Conservation (phyloP, 2,113 vertebrate species). For the Xenus cinereus region DNA sequence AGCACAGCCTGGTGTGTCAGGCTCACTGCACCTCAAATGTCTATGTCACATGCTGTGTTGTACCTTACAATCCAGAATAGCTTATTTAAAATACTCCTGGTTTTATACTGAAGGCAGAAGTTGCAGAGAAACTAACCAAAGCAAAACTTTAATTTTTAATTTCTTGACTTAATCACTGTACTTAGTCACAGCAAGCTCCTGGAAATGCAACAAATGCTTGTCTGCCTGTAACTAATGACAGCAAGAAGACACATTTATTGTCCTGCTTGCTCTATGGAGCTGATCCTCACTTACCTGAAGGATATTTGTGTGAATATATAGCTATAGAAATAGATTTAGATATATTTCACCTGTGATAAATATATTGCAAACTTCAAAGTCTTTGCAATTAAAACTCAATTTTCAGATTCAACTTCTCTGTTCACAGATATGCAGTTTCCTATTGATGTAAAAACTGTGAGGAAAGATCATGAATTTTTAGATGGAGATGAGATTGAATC, state of each 20-base stretch:
- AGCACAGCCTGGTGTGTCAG: background rate
- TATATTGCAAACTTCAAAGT: background rate
- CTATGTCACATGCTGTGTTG: fast-evolving
- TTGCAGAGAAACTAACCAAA: background rate
- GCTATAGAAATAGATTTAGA: background rate
- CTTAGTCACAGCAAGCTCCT: background rate
- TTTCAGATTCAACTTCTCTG: background rate
- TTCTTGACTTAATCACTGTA: background rate
- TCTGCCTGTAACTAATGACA: background rate
- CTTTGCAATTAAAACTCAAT: background rate
- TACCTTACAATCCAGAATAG: background rate
- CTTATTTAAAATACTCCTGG: background rate
- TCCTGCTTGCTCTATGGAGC: background rate
- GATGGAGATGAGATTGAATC: constrained; percentile 78
- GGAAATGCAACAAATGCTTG: background rate
- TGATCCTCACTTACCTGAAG: background rate
- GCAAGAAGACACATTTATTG: background rate
- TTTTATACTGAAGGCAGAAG: background rate
- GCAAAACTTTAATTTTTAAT: background rate
- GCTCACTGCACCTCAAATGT: background rate
- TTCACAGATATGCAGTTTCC: constrained; percentile 78
- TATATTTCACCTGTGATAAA: background rate
- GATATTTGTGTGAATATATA: background rate
- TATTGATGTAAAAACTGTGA: constrained; percentile 76
- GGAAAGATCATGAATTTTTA: constrained; percentile 81